Evolutionary conservation across 1,140 invertebrate genomes (phyloP).

Genomic region (Drosophila sulfurigaster): DNA sequence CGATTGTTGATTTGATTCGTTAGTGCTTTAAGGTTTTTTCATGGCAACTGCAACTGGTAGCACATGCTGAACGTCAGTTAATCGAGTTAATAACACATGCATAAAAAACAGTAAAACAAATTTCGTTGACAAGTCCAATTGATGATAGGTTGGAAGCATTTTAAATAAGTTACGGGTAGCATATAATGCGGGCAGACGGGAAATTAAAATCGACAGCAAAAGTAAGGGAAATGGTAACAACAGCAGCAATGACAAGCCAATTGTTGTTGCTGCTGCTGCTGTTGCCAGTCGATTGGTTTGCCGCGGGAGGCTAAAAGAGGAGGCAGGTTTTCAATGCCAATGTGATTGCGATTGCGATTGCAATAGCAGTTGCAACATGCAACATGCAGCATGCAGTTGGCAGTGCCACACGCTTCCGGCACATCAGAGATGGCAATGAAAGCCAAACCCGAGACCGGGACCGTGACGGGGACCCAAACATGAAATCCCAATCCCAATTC

Average conservation of each 20-base stretch:
- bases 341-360: slow-evolving; percentile 44
- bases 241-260: slow-evolving; percentile 23
- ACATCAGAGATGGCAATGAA: slow-evolving; percentile 50
- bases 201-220: slow-evolving; percentile 70
- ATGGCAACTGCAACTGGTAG: slow-evolving; percentile 26
- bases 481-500: slow-evolving; percentile 18
- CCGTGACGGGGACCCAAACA: slow-evolving; percentile 10
- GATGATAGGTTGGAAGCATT: slow-evolving; percentile 59
- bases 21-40: slow-evolving; percentile 50
- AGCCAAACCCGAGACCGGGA: slow-evolving; percentile 51
- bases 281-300: slow-evolving; percentile 16
- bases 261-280: slow-evolving; percentile 16
- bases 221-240: slow-evolving; percentile 9
- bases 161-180: slow-evolving; percentile 63
- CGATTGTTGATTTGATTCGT: slow-evolving; percentile 21
- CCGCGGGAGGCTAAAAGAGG: neutral
- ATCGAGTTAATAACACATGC: slow-evolving; percentile 50
- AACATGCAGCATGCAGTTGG: slow-evolving; percentile 20
- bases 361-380: slow-evolving; percentile 9
- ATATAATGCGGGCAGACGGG: slow-evolving; percentile 62
- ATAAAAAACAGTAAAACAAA: slow-evolving; percentile 12
- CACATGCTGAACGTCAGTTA: slow-evolving; percentile 28
- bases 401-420: slow-evolving; percentile 64
- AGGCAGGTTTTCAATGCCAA: slow-evolving; percentile 66
- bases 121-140: slow-evolving; percentile 65